These are phyloP conservation scores for Cataglyphis cursor DNA, from an alignment of 2,888 invertebrate species.

Conservation along the genomic window DNA sequence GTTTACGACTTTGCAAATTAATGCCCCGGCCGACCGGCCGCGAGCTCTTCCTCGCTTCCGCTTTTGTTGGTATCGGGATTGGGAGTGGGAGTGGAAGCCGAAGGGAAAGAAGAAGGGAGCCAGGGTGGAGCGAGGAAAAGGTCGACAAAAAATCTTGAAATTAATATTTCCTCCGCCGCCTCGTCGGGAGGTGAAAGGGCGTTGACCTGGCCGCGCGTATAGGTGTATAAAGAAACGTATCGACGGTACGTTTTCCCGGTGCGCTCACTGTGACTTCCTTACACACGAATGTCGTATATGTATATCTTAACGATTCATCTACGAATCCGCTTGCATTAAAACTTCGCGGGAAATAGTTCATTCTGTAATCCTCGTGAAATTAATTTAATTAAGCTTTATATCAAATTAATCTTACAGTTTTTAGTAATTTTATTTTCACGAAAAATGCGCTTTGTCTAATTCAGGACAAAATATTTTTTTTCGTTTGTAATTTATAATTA, in stretches of 20 bases:
- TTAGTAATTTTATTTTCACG: background rate
- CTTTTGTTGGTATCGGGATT: slow-evolving; percentile 67
- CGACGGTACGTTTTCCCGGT: slow-evolving; percentile 47
- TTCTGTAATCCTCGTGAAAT: background rate
- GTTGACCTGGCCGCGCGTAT: slow-evolving; percentile 66
- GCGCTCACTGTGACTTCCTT: slow-evolving; percentile 46
- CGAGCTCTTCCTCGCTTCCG: slow-evolving; percentile 64
- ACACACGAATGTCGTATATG: slow-evolving; percentile 18
- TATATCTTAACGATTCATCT: slow-evolving; percentile 9
- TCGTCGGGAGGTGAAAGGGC: slow-evolving; percentile 73
- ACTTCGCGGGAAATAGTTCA: slow-evolving; percentile 5
- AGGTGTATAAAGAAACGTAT: slow-evolving; percentile 58
- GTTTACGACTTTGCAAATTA: slow-evolving; percentile 85
- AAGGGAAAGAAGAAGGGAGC: slow-evolving; percentile 14
- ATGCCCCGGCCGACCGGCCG: slow-evolving; percentile 71
- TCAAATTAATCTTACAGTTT: background rate
- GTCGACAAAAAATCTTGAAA: slow-evolving; percentile 74
- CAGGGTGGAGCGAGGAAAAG: slow-evolving; percentile 54
- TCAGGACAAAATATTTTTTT: background rate
- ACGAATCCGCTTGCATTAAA: slow-evolving; percentile 25
- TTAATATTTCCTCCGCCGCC: slow-evolving; percentile 74
- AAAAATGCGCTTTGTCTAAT: background rate
- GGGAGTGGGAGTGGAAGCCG: slow-evolving; percentile 29
- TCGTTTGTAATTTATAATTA: background rate
- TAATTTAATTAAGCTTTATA: slow-evolving; percentile 1